Conservation (phyloP, 2,888 invertebrate species). For the Caenorhabditis zanzibari region DNA sequence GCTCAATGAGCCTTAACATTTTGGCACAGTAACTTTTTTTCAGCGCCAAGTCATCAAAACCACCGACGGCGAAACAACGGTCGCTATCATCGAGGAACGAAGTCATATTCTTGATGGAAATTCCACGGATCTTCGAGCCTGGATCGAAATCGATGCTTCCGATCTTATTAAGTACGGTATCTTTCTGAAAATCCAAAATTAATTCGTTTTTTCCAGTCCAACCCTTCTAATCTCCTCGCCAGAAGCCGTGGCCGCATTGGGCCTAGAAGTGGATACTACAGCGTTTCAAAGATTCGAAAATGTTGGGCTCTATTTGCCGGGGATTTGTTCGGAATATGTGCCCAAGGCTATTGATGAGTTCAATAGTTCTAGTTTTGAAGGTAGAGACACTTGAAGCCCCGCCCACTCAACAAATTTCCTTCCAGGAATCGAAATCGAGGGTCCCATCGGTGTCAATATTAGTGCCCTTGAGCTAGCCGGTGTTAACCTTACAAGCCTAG, state of each 20-base stretch:
- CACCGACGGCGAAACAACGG: constrained; percentile 64
- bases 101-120: constrained; percentile 61
- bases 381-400: constrained; percentile 33
- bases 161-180: constrained; percentile 76
- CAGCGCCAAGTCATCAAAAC: constrained; percentile 65
- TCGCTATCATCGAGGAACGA: constrained; percentile 53
- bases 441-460: constrained; percentile 83
- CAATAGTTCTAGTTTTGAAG: constrained; percentile 81
- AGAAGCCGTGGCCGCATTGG: constrained; percentile 72
- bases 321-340: constrained; percentile 81
- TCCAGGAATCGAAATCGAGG: constrained; percentile 81
- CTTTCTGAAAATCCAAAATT: background rate
- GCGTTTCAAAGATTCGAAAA: constrained; percentile 77
- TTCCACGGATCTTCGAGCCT: constrained; percentile 43
- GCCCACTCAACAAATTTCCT: background rate
- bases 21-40: background rate
- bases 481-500: constrained; percentile 82
- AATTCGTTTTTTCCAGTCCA: constrained; percentile 70
- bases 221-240: constrained; percentile 71
- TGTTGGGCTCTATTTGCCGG: constrained; percentile 78
- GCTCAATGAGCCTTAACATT: no score
- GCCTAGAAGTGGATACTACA: constrained; percentile 72
- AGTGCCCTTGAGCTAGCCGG: constrained; percentile 78
- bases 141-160: constrained; percentile 79
- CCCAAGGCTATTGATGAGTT: constrained; percentile 81